Conservation (phyloP, 1,140 invertebrate species). For the Leptopilina boulardi region DNA sequence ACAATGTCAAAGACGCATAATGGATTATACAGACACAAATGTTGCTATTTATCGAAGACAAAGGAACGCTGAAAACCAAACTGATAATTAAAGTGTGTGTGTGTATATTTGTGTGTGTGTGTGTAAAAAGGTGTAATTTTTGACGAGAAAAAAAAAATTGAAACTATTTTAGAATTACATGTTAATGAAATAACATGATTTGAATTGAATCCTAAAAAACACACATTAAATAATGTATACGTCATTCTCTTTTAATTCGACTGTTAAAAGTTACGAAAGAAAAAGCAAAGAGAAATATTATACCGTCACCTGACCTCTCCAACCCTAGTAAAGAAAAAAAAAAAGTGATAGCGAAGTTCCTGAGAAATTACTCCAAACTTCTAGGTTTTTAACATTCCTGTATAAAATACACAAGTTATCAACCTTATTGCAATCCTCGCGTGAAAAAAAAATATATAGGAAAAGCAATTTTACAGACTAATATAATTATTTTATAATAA, state of each 20-base stretch:
- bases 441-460: too few species aligned
- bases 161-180: slow-evolving; percentile 1
- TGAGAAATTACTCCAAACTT: neutral
- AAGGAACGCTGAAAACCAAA: slow-evolving; percentile 63
- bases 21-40: slow-evolving; percentile 87
- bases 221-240: neutral
- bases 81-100: slow-evolving; percentile 75
- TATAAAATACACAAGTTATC: slow-evolving; percentile 13
- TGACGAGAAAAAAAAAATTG: slow-evolving; percentile 60
- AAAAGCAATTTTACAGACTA: neutral
- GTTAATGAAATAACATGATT: neutral
- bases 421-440: neutral
- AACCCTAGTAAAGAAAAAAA: neutral
- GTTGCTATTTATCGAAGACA: slow-evolving; percentile 71
- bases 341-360: slow-evolving; percentile 9
- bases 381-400: slow-evolving; percentile 16
- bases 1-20: slow-evolving; percentile 88
- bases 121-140: too few species aligned
- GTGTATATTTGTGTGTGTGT: slow-evolving; percentile 78
- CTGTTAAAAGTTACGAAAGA: slow-evolving; percentile 11
- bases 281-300: neutral
- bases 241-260: neutral
- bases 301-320: neutral
- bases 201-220: neutral
- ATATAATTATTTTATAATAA: neutral